Conservation (phyloP, 2,888 invertebrate species). For the Adineta ricciae region DNA sequence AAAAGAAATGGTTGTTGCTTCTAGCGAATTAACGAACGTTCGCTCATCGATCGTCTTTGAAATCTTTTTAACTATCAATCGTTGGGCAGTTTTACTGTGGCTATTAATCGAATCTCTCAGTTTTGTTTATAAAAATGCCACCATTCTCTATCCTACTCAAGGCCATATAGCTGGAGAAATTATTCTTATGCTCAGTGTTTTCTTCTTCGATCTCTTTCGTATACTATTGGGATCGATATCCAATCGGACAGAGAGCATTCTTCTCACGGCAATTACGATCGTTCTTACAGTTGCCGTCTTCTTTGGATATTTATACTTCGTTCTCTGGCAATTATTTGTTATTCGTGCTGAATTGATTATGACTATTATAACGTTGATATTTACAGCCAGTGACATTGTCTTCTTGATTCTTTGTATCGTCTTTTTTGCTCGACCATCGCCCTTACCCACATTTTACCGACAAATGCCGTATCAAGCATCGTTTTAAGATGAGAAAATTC, state of each 20-base stretch:
- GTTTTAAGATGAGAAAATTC: background rate
- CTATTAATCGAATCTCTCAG: background rate
- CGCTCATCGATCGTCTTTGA: background rate
- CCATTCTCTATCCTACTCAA: background rate
- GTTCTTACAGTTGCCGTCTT: background rate
- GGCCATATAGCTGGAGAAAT: background rate
- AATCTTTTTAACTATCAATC: background rate
- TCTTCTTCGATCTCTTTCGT: background rate
- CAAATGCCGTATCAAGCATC: background rate
- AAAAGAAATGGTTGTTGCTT: background rate
- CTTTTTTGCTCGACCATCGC: constrained; percentile 1
- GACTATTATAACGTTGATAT: background rate
- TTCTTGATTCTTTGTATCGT: background rate
- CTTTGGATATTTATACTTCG: constrained; percentile 9
- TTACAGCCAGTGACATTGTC: background rate
- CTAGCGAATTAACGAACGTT: background rate
- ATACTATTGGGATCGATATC: constrained; percentile 2
- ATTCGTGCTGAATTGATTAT: background rate
- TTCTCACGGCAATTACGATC: background rate
- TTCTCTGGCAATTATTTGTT: constrained; percentile 6
- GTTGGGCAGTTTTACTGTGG: background rate
- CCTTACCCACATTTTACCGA: background rate
- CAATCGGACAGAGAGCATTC: constrained; percentile 7
- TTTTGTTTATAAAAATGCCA: background rate
- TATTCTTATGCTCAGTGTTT: background rate